Evolutionary conservation across 2,888 invertebrate genomes (phyloP).

Genomic region (Parnassius apollo): DNA sequence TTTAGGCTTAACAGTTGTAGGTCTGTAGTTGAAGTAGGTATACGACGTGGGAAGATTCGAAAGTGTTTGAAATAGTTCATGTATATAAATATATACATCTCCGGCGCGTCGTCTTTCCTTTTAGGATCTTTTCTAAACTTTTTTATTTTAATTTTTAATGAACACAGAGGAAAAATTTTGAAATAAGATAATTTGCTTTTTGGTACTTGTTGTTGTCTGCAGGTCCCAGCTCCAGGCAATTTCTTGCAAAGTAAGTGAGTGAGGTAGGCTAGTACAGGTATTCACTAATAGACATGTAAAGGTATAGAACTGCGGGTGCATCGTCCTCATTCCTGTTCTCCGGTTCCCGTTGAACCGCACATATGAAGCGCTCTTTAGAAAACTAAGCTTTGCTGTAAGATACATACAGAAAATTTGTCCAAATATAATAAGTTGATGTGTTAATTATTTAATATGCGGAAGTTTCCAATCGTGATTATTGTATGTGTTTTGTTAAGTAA

Average conservation of each 20-base stretch:
- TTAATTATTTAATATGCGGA: slow-evolving; percentile 23
- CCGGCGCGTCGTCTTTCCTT: too few relatives aligned
- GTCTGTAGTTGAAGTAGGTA: too few relatives aligned
- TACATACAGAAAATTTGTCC: slow-evolving; percentile 4
- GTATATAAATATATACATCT: too few relatives aligned
- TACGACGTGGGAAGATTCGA: too few relatives aligned
- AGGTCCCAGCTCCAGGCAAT: not conserved
- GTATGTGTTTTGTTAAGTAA: not conserved
- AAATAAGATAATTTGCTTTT: too few relatives aligned
- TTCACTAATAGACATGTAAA: slow-evolving; percentile 36
- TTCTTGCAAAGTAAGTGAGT: slow-evolving; percentile 4
- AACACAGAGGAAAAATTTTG: too few relatives aligned
- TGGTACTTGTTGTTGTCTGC: too few relatives aligned
- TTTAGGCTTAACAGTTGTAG: too few relatives aligned
- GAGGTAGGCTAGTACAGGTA: slow-evolving; percentile 28
- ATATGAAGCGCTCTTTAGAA: slow-evolving; percentile 26
- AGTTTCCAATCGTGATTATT: slow-evolving; percentile 12
- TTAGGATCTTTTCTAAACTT: too few relatives aligned
- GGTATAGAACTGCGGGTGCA: slow-evolving; percentile 51
- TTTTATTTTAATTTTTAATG: too few relatives aligned
- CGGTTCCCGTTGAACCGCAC: slow-evolving; percentile 45
- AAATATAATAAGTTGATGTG: slow-evolving; percentile 3
- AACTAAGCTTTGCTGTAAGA: slow-evolving; percentile 7
- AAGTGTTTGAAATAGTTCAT: too few relatives aligned
- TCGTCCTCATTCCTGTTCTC: slow-evolving; percentile 56